Evolutionary conservation across 1,140 invertebrate species (phyloP).

Genomic region (Penaeus indicus): DNA sequence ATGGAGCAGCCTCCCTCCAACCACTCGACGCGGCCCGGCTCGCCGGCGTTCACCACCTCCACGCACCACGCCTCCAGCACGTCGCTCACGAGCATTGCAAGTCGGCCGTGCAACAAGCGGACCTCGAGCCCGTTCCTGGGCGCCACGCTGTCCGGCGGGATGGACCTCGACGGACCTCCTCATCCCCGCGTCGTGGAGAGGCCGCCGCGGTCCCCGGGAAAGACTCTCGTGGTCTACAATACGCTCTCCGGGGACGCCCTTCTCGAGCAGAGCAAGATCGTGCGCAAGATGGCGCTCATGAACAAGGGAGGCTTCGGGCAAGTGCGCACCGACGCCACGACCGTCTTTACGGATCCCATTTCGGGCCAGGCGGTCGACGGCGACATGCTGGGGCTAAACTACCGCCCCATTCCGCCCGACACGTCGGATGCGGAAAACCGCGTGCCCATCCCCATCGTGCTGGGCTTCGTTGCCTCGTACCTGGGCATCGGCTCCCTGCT

Average conservation of each 20-base stretch:
- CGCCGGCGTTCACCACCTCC: slow-evolving; percentile 46
- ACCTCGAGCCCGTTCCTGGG: slow-evolving; percentile 21
- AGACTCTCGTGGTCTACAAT: slow-evolving; percentile 66
- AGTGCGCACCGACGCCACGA: slow-evolving; percentile 44
- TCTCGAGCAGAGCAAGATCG: slow-evolving; percentile 63
- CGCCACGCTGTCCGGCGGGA: slow-evolving; percentile 21
- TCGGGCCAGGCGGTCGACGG: slow-evolving; percentile 64
- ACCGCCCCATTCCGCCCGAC: slow-evolving; percentile 65
- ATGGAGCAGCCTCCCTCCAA: slow-evolving; percentile 27
- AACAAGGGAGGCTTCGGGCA: slow-evolving; percentile 46
- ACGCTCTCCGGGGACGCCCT: slow-evolving; percentile 65
- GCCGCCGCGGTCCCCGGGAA: slow-evolving; percentile 56
- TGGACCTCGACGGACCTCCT: slow-evolving; percentile 19
- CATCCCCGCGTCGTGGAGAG: background rate
- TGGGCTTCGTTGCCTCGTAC: slow-evolving; percentile 50
- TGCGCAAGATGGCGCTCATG: slow-evolving; percentile 61
- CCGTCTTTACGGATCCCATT: slow-evolving; percentile 63
- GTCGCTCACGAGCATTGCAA: slow-evolving; percentile 44
- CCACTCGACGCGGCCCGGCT: slow-evolving; percentile 42
- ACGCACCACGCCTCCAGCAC: slow-evolving; percentile 51
- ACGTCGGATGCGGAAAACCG: slow-evolving; percentile 56
- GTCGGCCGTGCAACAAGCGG: slow-evolving; percentile 32
- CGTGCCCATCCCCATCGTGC: slow-evolving; percentile 52
- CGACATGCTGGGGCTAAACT: slow-evolving; percentile 63
- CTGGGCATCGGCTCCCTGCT: slow-evolving; percentile 46